A percentile compares a stretch with the other conserved stretches of the same genome.
Evolutionary conservation across 2,797 vertebrate genomes (phyloP).

Genomic region (Gallinago nigripennis): DNA sequence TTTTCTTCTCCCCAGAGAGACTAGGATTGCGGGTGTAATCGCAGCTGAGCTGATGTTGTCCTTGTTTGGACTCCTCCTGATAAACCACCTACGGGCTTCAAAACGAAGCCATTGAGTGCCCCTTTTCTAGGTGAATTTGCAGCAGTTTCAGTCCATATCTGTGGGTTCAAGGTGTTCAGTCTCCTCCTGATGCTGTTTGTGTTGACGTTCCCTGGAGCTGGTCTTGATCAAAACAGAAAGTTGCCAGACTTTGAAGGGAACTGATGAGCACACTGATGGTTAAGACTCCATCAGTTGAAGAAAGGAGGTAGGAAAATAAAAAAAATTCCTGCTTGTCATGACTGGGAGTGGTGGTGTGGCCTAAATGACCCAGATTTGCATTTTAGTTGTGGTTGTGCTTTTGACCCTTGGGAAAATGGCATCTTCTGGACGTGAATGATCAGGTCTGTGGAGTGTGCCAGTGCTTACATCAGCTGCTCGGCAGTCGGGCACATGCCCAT

Average conservation of each 20-base stretch:
- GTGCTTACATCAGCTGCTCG: accelerated
- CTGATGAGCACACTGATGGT: not conserved
- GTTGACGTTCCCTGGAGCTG: not conserved
- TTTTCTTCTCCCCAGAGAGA: not conserved
- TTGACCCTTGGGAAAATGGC: not conserved
- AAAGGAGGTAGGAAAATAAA: not conserved
- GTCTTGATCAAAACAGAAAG: not conserved
- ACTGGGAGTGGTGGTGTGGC: not conserved
- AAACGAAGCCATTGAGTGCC: accelerated
- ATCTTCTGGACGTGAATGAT: not conserved
- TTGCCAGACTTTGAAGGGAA: not conserved
- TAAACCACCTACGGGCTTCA: not conserved
- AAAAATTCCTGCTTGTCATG: not conserved
- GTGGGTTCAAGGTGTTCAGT: not conserved
- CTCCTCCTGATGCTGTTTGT: not conserved
- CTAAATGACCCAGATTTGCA: not conserved
- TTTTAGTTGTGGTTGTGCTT: not conserved
- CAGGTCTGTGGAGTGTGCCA: not conserved
- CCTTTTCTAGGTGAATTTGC: not conserved
- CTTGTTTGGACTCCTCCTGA: not conserved
- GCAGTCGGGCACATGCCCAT: not conserved
- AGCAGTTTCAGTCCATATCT: not conserved
- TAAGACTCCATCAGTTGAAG: not conserved
- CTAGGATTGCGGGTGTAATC: not conserved
- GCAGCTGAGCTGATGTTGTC: not conserved